Percentiles rank a stretch among this genome's conserved stretches.
Conservation (phyloP, 2,888 invertebrate species). For the Autographa pulchrina region DNA sequence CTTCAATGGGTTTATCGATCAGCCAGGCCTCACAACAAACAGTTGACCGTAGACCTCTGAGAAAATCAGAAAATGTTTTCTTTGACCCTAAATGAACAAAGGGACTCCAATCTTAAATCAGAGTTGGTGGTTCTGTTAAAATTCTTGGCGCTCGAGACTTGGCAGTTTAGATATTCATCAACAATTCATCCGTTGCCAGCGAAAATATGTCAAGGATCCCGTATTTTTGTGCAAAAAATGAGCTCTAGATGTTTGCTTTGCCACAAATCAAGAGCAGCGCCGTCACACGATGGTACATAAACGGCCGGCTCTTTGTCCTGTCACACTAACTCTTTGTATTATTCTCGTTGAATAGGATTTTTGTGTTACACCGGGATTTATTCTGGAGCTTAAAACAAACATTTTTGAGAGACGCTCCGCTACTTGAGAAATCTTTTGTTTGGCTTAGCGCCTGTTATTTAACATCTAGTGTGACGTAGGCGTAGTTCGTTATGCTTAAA, state of each 20-base stretch:
- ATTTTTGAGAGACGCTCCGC: slow-evolving; percentile 42
- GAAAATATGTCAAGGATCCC: slow-evolving; percentile 69
- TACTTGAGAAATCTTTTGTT: slow-evolving; percentile 40
- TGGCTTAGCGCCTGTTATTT: slow-evolving; percentile 33
- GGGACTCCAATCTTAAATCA: slow-evolving; percentile 59
- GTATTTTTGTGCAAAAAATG: slow-evolving; percentile 66
- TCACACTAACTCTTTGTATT: slow-evolving; percentile 73
- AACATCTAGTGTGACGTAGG: slow-evolving; percentile 27
- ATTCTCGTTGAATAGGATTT: slow-evolving; percentile 66
- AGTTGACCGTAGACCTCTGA: slow-evolving; percentile 45
- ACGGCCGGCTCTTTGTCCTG: slow-evolving; percentile 71
- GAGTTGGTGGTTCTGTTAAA: slow-evolving; percentile 57
- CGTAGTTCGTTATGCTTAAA: slow-evolving; percentile 32
- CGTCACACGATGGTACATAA: slow-evolving; percentile 67
- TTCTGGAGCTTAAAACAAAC: slow-evolving; percentile 58
- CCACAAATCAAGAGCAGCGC: slow-evolving; percentile 76
- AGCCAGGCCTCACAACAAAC: slow-evolving; percentile 54
- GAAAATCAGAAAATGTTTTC: slow-evolving; percentile 51
- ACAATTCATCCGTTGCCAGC: slow-evolving; percentile 55
- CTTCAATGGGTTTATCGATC: slow-evolving; percentile 50
- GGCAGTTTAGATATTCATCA: slow-evolving; percentile 58
- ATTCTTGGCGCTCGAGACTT: slow-evolving; percentile 35
- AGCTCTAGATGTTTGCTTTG: slow-evolving; percentile 71
- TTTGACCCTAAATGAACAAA: slow-evolving; percentile 60
- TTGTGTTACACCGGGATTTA: slow-evolving; percentile 62